Conservation (phyloP, 2,888 invertebrate genomes). For the Drosophila tripunctata region DNA sequence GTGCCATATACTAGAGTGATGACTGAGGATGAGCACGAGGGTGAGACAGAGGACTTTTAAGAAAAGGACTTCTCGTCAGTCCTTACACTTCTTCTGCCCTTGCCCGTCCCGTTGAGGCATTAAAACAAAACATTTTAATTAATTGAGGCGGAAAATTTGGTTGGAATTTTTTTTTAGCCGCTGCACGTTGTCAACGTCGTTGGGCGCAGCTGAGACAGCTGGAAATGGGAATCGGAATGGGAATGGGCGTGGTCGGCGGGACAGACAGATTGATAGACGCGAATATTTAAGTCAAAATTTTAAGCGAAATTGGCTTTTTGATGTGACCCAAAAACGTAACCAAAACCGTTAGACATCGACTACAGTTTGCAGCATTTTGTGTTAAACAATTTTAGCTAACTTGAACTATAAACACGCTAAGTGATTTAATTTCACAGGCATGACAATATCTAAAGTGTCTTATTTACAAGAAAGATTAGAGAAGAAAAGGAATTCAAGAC, state of each 20-base stretch:
- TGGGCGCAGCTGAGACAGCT: slow-evolving; percentile 31
- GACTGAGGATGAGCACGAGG: not conserved
- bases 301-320: slow-evolving; percentile 45
- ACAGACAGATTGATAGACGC: slow-evolving; percentile 28
- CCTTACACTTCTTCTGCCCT: not conserved
- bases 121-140: slow-evolving; percentile 77
- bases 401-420: no score
- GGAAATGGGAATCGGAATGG: no score
- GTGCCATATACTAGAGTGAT: not conserved
- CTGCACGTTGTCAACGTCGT: slow-evolving; percentile 55
- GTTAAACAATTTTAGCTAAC: slow-evolving; percentile 28
- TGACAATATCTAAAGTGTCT: no score
- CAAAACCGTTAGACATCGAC: slow-evolving; percentile 2
- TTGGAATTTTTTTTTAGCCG: slow-evolving; percentile 21
- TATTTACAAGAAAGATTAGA: no score
- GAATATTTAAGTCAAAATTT: slow-evolving; percentile 13
- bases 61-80: slow-evolving; percentile 21
- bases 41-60: not conserved
- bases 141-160: slow-evolving; percentile 70
- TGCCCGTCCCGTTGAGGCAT: slow-evolving; percentile 12
- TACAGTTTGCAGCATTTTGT: slow-evolving; percentile 47
- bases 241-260: slow-evolving; percentile 17
- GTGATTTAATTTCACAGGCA: no score
- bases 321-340: slow-evolving; percentile 9
- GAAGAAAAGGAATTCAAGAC: not conserved